Evolutionary conservation across 2,797 vertebrate genomes (phyloP).

Genomic region (Pseudochromis fuscus): DNA sequence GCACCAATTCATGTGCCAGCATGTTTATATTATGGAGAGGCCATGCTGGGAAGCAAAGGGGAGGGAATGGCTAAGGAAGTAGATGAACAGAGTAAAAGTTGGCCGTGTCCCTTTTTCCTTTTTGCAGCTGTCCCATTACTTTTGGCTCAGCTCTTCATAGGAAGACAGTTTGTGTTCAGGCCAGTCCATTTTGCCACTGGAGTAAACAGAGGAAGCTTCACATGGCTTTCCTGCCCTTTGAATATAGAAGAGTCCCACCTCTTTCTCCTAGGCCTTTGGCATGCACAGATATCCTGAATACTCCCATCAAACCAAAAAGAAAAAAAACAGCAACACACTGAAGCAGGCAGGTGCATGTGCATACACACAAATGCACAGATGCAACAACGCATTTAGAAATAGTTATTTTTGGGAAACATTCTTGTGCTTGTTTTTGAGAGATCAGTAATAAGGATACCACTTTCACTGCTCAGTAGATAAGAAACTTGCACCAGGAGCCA

Average conservation of each 20-base stretch:
- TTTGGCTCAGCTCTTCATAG: conserved; percentile 62
- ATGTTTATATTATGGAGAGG: conserved; percentile 66
- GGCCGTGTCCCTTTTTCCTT: conserved; percentile 57
- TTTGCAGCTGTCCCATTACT: conserved; percentile 60
- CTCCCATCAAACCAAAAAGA: conserved; percentile 60
- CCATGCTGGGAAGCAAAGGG: conserved; percentile 50
- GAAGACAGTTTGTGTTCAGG: conserved; percentile 68
- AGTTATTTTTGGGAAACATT: background rate
- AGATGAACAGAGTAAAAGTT: conserved; percentile 66
- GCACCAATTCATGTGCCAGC: conserved; percentile 56
- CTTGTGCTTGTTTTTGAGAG: conserved; percentile 17
- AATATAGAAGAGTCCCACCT: conserved; percentile 63
- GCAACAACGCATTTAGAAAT: conserved; percentile 10
- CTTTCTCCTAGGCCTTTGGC: conserved; percentile 52
- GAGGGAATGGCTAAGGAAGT: conserved; percentile 67
- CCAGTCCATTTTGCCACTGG: conserved; percentile 73
- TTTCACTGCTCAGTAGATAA: background rate
- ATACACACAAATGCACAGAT: conserved; percentile 6
- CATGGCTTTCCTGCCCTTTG: conserved; percentile 81
- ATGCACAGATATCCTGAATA: conserved; percentile 70
- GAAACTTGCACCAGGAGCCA: background rate
- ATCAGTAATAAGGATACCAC: conserved; percentile 1
- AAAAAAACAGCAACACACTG: conserved; percentile 19
- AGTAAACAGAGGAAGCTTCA: conserved; percentile 85
- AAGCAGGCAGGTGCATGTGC: conserved; percentile 33